A percentile compares a stretch with the other conserved stretches of the same genome.
Evolutionary conservation across 92 coral and sea anemone genomes (phyloP).

Genomic region (Epizoanthus fatuus): DNA sequence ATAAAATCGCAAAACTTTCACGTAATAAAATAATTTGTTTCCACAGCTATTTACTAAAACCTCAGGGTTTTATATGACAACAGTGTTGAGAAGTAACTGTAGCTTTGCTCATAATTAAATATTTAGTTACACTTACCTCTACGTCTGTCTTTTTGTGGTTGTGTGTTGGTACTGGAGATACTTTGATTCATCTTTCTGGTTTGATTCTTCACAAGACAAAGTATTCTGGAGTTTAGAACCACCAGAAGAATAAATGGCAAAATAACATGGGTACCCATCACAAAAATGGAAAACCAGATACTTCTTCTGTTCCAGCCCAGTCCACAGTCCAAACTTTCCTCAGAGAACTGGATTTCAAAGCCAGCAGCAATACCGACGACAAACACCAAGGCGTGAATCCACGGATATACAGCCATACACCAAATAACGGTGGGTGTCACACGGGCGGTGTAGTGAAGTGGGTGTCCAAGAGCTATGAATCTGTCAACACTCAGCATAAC

Average conservation of each 20-base stretch:
- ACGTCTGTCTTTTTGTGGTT: too few species aligned
- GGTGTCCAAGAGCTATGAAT: slow-evolving; percentile 60
- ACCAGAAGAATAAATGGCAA: slow-evolving; percentile 49
- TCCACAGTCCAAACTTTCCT: slow-evolving; percentile 58
- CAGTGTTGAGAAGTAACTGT: too few species aligned
- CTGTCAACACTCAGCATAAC: slow-evolving; percentile 69
- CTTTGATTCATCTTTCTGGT: neutral
- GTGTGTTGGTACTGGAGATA: too few species aligned
- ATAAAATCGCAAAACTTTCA: too few species aligned
- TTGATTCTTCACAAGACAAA: slow-evolving; percentile 49
- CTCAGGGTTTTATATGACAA: too few species aligned
- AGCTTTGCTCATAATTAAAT: too few species aligned
- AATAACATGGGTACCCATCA: slow-evolving; percentile 22
- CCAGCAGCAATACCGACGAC: slow-evolving; percentile 42
- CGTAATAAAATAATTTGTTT: too few species aligned
- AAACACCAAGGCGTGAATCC: slow-evolving; percentile 50
- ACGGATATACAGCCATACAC: slow-evolving; percentile 58
- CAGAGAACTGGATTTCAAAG: slow-evolving; percentile 51
- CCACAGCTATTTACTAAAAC: too few species aligned
- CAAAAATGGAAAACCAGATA: slow-evolving; percentile 34
- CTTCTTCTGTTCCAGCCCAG: slow-evolving; percentile 56
- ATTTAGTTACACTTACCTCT: too few species aligned
- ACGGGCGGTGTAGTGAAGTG: slow-evolving; percentile 36
- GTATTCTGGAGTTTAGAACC: slow-evolving; percentile 30
- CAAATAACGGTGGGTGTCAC: slow-evolving; percentile 30